phyloP scores from a whole-genome alignment of 2,888 invertebrate genomes.

The Megamerina dolium region DNA sequence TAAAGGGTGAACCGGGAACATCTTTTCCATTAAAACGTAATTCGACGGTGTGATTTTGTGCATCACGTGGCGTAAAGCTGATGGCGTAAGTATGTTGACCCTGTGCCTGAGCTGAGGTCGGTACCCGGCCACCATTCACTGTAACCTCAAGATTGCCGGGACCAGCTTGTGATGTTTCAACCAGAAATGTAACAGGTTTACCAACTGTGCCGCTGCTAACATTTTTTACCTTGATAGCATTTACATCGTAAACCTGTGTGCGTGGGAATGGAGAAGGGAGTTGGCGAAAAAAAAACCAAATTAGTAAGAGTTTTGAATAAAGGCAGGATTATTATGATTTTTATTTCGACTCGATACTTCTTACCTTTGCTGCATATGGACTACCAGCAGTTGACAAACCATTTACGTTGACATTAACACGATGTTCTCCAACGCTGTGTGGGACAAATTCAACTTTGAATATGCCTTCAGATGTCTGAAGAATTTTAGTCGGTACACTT shows the following conservation, averaged over 20 bases:
- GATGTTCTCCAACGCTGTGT: slow-evolving; percentile 84
- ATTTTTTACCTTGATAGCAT: slow-evolving; percentile 89
- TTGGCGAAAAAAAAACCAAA: too few relatives aligned
- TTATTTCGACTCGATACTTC: too few relatives aligned
- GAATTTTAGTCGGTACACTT: slow-evolving; percentile 82
- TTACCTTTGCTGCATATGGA: slow-evolving; percentile 84
- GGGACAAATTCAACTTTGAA: slow-evolving; percentile 91
- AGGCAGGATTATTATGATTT: background rate
- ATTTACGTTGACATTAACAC: slow-evolving; percentile 79
- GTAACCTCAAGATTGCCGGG: slow-evolving; percentile 98
- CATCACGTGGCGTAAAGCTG: slow-evolving; percentile 91
- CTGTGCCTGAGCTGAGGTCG: slow-evolving; percentile 93
- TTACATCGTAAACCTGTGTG: slow-evolving; percentile 80
- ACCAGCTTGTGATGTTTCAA: slow-evolving; percentile 97
- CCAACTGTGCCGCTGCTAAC: slow-evolving; percentile 82
- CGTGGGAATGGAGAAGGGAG: too few relatives aligned
- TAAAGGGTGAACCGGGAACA: slow-evolving; percentile 69
- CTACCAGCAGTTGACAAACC: slow-evolving; percentile 81
- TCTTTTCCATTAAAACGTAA: slow-evolving; percentile 93
- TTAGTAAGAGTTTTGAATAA: background rate
- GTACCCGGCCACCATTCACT: slow-evolving; percentile 94
- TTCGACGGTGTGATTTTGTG: slow-evolving; percentile 87
- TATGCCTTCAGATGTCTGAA: slow-evolving; percentile 72
- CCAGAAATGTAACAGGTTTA: slow-evolving; percentile 85
- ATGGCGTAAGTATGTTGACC: slow-evolving; percentile 95